phyloP scores from a whole-genome alignment of 2,113 vertebrate genomes.

The Galemys pyrenaicus region DNA sequence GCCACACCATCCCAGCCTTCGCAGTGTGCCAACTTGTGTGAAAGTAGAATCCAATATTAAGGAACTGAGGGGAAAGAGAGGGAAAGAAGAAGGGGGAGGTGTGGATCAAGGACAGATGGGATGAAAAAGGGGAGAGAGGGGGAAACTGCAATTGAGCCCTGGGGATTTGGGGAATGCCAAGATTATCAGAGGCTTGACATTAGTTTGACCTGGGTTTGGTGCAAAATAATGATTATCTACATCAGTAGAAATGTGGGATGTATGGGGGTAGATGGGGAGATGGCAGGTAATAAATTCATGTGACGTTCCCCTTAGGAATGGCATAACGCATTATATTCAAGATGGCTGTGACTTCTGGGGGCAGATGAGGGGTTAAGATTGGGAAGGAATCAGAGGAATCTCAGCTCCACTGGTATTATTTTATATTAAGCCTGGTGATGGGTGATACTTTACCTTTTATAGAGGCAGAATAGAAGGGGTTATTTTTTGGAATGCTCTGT shows the following conservation, averaged over 20 bases:
- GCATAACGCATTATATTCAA: background rate
- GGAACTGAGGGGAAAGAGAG: background rate
- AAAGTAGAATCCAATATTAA: background rate
- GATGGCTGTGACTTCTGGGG: background rate
- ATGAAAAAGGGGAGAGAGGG: background rate
- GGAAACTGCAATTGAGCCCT: background rate
- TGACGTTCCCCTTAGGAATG: background rate
- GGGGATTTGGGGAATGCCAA: rapidly evolving
- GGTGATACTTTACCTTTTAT: background rate
- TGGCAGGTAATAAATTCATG: background rate
- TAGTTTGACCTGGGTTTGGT: no score
- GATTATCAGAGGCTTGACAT: background rate
- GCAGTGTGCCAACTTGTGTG: background rate
- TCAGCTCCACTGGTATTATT: background rate
- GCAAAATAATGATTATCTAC: background rate
- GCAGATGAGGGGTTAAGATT: background rate
- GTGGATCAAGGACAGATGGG: no score
- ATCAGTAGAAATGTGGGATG: background rate
- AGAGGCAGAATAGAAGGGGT: background rate
- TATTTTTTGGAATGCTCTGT: background rate
- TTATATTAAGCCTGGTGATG: background rate
- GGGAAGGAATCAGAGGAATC: background rate
- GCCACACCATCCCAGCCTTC: background rate
- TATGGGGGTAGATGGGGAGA: no score
- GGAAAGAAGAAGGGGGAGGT: rapidly evolving